phyloP scores from a whole-genome alignment of 2,113 vertebrate genomes.

The Coturnix japonica region DNA sequence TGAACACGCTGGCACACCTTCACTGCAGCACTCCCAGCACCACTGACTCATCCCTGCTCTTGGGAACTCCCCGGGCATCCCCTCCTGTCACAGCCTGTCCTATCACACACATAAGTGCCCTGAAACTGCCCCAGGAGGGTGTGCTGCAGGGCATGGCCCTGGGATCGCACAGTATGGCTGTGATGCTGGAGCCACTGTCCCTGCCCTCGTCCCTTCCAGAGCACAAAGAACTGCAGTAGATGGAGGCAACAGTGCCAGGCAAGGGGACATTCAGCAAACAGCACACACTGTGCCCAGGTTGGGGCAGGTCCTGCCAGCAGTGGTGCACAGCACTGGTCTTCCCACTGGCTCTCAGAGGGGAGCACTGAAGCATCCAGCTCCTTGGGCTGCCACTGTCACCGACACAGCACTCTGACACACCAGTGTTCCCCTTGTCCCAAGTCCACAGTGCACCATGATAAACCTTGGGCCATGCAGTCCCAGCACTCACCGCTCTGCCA shows the following conservation, averaged over 20 bases:
- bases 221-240: background rate
- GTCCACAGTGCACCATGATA: background rate
- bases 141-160: fast-evolving
- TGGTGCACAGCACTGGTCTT: background rate
- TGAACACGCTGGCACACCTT: background rate
- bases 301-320: background rate
- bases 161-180: background rate
- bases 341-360: background rate
- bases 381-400: no score
- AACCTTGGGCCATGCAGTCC: fast-evolving
- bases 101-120: background rate
- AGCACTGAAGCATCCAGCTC: background rate
- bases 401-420: background rate
- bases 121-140: background rate
- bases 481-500: conserved; percentile 78
- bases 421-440: background rate
- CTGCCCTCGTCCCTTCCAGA: background rate
- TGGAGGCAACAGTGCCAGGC: background rate
- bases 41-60: background rate
- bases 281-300: fast-evolving
- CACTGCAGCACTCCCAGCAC: fast-evolving
- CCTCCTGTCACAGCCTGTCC: background rate
- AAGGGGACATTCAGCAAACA: background rate
- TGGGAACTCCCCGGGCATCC: background rate
- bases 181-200: background rate